Conservation (phyloP, 2,113 vertebrate species). For the Spea bombifrons region DNA sequence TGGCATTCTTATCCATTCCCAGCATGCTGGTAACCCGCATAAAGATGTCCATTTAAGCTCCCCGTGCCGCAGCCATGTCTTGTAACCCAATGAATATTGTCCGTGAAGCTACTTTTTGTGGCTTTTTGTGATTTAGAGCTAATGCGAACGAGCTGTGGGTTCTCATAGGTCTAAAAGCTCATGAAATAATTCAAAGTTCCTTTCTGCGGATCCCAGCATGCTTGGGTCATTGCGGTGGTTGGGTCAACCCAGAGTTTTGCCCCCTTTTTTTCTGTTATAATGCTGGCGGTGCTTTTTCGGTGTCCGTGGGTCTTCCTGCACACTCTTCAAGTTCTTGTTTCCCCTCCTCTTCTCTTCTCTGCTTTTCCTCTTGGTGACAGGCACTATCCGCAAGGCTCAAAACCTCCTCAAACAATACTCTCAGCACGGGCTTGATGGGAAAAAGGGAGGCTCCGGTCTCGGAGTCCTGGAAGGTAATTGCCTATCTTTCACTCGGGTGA, state of each 20-base stretch:
- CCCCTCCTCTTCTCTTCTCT: conserved; percentile 71
- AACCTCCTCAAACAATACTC: conserved; percentile 99
- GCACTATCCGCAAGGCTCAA: conserved; percentile 99
- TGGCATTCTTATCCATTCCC: not conserved
- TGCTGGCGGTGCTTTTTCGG: conserved; percentile 60
- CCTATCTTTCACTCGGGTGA: conserved; percentile 44
- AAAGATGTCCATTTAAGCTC: not conserved
- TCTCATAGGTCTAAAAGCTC: too few species aligned
- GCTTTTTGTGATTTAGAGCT: too few species aligned
- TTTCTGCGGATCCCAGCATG: conserved; percentile 12
- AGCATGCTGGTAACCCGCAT: conserved; percentile 22
- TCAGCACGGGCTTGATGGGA: conserved; percentile 99
- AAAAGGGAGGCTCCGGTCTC: conserved; percentile 99
- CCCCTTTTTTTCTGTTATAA: not conserved
- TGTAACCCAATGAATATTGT: not conserved
- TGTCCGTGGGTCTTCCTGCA: conserved; percentile 71
- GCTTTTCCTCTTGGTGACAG: conserved; percentile 81
- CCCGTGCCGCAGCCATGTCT: too few species aligned
- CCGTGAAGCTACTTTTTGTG: too few species aligned
- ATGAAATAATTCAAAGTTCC: not conserved
- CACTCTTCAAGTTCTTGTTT: conserved; percentile 79
- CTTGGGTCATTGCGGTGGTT: not conserved
- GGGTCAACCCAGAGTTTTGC: not conserved
- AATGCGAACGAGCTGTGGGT: too few species aligned
- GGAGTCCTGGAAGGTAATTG: conserved; percentile 97